Percentiles rank a stretch among this genome's conserved stretches.
These are phyloP conservation scores for Drosophila colorata DNA, from an alignment of 2,888 invertebrate species.

Conservation along the genomic window DNA sequence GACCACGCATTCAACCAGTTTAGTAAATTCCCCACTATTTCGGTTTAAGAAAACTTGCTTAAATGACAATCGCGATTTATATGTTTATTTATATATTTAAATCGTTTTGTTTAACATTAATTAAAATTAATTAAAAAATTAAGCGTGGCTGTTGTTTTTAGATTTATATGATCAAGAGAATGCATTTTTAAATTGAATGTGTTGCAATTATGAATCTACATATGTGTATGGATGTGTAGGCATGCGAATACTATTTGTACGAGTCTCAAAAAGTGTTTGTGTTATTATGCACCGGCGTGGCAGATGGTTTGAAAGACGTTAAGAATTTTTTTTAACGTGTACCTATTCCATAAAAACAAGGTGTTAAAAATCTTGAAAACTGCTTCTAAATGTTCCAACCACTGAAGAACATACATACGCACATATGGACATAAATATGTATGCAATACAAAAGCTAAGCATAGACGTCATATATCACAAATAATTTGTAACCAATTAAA, in stretches of 20 bases:
- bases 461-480: slow-evolving; percentile 70
- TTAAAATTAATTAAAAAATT: slow-evolving; percentile 78
- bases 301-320: slow-evolving; percentile 26
- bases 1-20: not conserved
- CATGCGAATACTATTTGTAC: slow-evolving; percentile 64
- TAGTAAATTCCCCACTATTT: not conserved
- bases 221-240: slow-evolving; percentile 58
- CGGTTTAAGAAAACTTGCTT: not conserved
- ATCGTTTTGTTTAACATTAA: slow-evolving; percentile 74
- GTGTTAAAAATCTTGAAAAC: slow-evolving; percentile 18
- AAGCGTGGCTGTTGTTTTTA: slow-evolving; percentile 75
- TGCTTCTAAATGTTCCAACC: slow-evolving; percentile 16
- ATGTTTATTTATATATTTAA: slow-evolving; percentile 67
- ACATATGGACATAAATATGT: slow-evolving; percentile 33
- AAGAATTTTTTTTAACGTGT: slow-evolving; percentile 3
- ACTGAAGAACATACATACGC: slow-evolving; percentile 19
- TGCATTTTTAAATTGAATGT: slow-evolving; percentile 70
- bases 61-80: slow-evolving; percentile 40
- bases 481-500: slow-evolving; percentile 62
- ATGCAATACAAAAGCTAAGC: slow-evolving; percentile 48
- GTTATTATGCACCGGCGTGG: slow-evolving; percentile 48
- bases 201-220: slow-evolving; percentile 68
- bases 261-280: slow-evolving; percentile 44
- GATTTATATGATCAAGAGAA: slow-evolving; percentile 71
- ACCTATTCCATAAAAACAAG: slow-evolving; percentile 11